A percentile compares a stretch with the other conserved stretches of the same genome.
phyloP scores from a whole-genome alignment of 2,797 vertebrate species.

The Thamnophis elegans region DNA sequence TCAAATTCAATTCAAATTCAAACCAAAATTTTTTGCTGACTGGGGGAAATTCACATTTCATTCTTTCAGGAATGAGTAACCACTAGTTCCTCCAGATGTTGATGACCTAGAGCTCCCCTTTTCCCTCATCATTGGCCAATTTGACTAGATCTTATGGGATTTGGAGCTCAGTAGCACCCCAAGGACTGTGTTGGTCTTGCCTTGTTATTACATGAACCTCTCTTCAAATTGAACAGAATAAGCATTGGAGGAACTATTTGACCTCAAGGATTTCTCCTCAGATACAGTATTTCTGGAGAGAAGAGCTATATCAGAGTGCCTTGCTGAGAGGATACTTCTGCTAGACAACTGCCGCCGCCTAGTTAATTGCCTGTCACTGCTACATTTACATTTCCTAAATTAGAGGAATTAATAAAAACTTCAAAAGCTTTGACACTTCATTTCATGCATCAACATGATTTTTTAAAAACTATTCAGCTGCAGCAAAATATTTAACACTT shows the following conservation, averaged over 20 bases:
- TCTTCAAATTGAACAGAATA: background rate
- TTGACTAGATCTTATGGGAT: background rate
- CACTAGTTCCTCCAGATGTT: background rate
- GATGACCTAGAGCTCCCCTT: background rate
- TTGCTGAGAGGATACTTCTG: background rate
- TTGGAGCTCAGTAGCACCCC: background rate
- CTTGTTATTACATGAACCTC: background rate
- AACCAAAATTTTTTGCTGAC: background rate
- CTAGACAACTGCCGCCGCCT: background rate
- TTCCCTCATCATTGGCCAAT: background rate
- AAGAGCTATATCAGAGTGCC: background rate
- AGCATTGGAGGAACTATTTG: background rate
- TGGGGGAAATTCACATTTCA: background rate
- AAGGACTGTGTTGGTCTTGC: background rate
- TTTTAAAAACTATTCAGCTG: background rate
- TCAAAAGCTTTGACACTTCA: conserved; percentile 4
- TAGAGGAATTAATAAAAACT: conserved; percentile 18
- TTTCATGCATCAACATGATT: conserved; percentile 18
- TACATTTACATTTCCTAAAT: conserved; percentile 1
- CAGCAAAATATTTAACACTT: conserved; percentile 22
- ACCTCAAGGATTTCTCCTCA: background rate
- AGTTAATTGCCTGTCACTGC: conserved; percentile 6
- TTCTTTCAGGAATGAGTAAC: background rate
- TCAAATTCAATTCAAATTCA: no score
- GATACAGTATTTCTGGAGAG: background rate